Conservation (phyloP, 2,888 invertebrate genomes). For the Drosophila helvetica region DNA sequence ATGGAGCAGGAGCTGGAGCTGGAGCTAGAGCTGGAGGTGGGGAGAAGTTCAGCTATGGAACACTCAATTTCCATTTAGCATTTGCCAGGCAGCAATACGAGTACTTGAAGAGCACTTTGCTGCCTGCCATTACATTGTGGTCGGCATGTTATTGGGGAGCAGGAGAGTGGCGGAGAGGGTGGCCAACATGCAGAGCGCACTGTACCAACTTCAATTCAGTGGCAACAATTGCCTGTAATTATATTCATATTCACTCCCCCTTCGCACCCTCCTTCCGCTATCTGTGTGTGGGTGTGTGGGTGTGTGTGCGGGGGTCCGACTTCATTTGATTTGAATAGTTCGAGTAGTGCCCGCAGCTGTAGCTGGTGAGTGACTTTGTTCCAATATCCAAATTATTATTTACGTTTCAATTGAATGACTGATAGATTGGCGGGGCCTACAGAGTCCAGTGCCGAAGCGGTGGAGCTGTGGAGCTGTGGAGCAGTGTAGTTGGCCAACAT, state of each 20-base stretch:
- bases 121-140: background rate
- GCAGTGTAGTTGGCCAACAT: conserved; percentile 27
- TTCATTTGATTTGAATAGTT: conserved; percentile 21
- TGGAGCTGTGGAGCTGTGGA: background rate
- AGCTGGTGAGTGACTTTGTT: conserved; percentile 35
- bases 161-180: background rate
- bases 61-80: background rate
- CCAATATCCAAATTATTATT: conserved; percentile 60
- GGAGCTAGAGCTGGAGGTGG: too few species aligned
- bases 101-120: background rate
- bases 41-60: background rate
- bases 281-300: background rate
- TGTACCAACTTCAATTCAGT: conserved; percentile 34
- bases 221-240: conserved; percentile 32
- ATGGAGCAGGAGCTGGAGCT: too few species aligned
- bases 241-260: conserved; percentile 38
- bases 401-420: conserved; percentile 67
- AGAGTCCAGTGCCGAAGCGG: background rate
- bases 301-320: background rate
- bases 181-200: background rate
- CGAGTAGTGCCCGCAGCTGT: conserved; percentile 19
- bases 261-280: too few species aligned
- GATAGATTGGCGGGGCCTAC: conserved; percentile 12
- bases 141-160: background rate
- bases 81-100: background rate